These are phyloP conservation scores for Aleiodes alternator DNA, from an alignment of 2,888 invertebrate genomes.

Conservation along the genomic window DNA sequence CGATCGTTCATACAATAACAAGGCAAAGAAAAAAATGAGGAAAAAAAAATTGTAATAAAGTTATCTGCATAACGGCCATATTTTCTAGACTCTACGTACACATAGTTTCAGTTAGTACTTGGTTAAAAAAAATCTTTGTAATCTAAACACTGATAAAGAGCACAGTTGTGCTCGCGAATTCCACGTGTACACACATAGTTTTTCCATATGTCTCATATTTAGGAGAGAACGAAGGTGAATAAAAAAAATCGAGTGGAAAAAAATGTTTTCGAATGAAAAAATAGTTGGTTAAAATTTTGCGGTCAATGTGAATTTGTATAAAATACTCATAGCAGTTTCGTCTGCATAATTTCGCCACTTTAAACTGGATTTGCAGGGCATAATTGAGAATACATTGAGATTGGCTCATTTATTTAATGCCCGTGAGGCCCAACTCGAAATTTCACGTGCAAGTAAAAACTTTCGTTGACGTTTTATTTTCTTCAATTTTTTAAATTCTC, in stretches of 20 bases:
- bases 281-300: constrained; percentile 16
- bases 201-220: constrained; percentile 16
- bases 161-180: constrained; percentile 22
- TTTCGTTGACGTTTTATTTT: constrained; percentile 20
- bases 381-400: constrained; percentile 29
- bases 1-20: neutral
- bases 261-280: neutral
- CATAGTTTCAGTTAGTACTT: neutral
- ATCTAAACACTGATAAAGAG: constrained; percentile 30
- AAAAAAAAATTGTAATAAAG: constrained; percentile 1
- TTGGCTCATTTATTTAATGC: constrained; percentile 23
- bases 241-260: neutral
- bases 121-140: constrained; percentile 23
- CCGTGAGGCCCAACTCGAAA: constrained; percentile 21
- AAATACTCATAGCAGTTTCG: constrained; percentile 21
- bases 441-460: constrained; percentile 16
- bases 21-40: neutral
- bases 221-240: neutral
- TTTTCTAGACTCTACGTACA: constrained; percentile 16
- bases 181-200: constrained; percentile 28
- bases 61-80: constrained; percentile 24
- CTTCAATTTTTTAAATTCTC: no score
- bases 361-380: constrained; percentile 5
- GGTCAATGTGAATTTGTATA: constrained; percentile 3
- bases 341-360: constrained; percentile 14